These are phyloP conservation scores for Philantomba maxwellii DNA, from an alignment of 2,113 vertebrate species.

Conservation along the genomic window DNA sequence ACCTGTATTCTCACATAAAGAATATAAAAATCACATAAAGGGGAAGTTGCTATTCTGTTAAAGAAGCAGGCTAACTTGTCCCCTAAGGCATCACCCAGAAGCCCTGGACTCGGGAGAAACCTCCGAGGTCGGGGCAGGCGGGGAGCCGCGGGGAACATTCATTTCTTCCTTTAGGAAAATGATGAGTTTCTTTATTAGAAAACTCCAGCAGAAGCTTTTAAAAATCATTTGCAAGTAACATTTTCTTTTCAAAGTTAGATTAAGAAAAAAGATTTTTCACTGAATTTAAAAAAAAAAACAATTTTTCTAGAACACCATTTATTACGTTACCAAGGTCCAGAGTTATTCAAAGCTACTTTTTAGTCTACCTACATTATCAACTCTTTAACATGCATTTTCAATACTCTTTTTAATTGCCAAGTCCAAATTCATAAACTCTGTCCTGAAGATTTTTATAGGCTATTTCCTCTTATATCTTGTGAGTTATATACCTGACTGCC, in stretches of 20 bases:
- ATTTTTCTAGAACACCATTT: background rate
- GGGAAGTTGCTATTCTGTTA: background rate
- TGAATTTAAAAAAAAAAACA: background rate
- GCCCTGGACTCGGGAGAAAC: background rate
- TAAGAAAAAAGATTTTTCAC: background rate
- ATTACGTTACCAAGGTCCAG: background rate
- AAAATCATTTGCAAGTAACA: background rate
- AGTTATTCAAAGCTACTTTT: background rate
- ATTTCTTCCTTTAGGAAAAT: background rate
- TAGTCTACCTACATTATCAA: no score
- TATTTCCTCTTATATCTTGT: background rate
- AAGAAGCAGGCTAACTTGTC: background rate
- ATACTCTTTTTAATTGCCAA: background rate
- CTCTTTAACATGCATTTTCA: background rate
- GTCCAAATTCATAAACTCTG: background rate
- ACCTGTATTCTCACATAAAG: background rate
- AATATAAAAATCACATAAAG: background rate
- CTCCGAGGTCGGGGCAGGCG: rapidly evolving
- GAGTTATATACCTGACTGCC: background rate
- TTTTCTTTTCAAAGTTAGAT: background rate
- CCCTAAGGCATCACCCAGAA: background rate
- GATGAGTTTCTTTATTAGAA: background rate
- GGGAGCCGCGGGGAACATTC: rapidly evolving
- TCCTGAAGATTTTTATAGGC: background rate
- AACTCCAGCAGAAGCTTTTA: background rate